A percentile compares a stretch with the other conserved stretches of the same genome.
Evolutionary conservation across 1,140 invertebrate genomes (phyloP).

Genomic region (Agraylea sexmaculata): DNA sequence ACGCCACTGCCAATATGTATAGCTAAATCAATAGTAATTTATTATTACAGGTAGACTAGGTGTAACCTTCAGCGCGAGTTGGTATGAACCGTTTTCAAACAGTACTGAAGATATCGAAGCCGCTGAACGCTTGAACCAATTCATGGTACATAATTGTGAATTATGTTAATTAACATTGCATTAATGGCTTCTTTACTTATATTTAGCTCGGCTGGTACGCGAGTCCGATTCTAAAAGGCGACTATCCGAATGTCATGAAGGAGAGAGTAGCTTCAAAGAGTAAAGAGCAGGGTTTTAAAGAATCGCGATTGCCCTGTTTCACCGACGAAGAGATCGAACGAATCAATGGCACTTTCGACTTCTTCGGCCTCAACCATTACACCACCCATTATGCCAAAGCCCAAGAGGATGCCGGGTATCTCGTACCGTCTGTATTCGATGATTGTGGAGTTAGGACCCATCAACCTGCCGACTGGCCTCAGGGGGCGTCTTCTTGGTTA

Average conservation of each 20-base stretch:
- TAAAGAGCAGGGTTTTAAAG: conserved; percentile 39
- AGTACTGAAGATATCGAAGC: conserved; percentile 33
- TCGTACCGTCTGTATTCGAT: conserved; percentile 37
- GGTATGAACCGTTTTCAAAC: conserved; percentile 33
- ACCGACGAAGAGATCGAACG: conserved; percentile 40
- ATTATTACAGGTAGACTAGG: conserved; percentile 41
- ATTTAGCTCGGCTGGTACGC: conserved; percentile 47
- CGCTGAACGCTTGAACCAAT: conserved; percentile 30
- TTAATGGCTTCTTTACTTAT: conserved; percentile 14
- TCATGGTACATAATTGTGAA: conserved; percentile 22
- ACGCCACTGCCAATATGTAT: too few relatives aligned
- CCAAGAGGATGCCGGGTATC: conserved; percentile 29
- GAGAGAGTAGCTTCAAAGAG: conserved; percentile 42
- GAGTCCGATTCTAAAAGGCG: conserved; percentile 50
- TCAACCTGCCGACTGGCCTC: conserved; percentile 35
- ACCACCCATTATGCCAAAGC: conserved; percentile 37
- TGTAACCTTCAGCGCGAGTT: conserved; percentile 36
- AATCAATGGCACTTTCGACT: conserved; percentile 47
- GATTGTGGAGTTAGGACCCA: conserved; percentile 36
- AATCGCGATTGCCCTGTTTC: conserved; percentile 46
- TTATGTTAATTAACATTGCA: background rate
- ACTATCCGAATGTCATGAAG: conserved; percentile 50
- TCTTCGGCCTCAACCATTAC: conserved; percentile 50
- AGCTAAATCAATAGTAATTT: too few relatives aligned
- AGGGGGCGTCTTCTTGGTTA: conserved; percentile 38